A percentile compares a stretch with the other conserved stretches of the same genome.
Evolutionary conservation across 2,888 invertebrate genomes (phyloP).

Genomic region (Gerris lacustris): DNA sequence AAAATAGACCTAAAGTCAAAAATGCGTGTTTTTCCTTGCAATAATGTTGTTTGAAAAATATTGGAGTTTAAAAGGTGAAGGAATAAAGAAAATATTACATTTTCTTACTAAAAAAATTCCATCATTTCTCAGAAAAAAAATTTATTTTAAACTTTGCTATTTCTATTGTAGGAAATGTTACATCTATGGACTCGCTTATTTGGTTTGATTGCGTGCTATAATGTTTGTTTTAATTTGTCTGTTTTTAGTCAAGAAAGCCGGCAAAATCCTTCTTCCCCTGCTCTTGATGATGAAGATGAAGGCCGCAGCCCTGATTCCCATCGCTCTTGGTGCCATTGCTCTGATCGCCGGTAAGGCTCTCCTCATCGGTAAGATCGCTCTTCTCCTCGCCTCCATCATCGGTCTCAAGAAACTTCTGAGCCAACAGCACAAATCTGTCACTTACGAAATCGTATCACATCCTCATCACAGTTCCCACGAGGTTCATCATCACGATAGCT

Average conservation of each 20-base stretch:
- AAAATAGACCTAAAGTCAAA: too few species aligned
- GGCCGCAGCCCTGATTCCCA: constrained; percentile 62
- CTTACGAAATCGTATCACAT: constrained; percentile 75
- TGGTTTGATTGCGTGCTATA: not conserved
- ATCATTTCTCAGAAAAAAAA: too few species aligned
- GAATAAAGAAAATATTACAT: too few species aligned
- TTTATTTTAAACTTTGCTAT: too few species aligned
- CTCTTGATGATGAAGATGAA: constrained; percentile 63
- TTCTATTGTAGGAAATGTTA: too few species aligned
- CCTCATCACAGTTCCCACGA: constrained; percentile 63
- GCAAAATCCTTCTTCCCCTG: constrained; percentile 63
- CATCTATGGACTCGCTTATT: too few species aligned
- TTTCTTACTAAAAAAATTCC: too few species aligned
- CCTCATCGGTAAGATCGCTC: constrained; percentile 69
- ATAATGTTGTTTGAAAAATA: too few species aligned
- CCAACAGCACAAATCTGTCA: constrained; percentile 65
- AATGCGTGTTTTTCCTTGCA: too few species aligned
- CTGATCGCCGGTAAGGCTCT: constrained; percentile 75
- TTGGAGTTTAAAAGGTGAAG: too few species aligned
- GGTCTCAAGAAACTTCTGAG: constrained; percentile 70
- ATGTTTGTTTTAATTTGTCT: not conserved
- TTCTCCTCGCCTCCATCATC: constrained; percentile 70
- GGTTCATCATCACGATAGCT: constrained; percentile 55
- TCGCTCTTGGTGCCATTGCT: constrained; percentile 69
- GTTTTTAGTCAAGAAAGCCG: constrained; percentile 47